phyloP scores from a whole-genome alignment of 2,113 vertebrate genomes.

The Lates calcarifer region DNA sequence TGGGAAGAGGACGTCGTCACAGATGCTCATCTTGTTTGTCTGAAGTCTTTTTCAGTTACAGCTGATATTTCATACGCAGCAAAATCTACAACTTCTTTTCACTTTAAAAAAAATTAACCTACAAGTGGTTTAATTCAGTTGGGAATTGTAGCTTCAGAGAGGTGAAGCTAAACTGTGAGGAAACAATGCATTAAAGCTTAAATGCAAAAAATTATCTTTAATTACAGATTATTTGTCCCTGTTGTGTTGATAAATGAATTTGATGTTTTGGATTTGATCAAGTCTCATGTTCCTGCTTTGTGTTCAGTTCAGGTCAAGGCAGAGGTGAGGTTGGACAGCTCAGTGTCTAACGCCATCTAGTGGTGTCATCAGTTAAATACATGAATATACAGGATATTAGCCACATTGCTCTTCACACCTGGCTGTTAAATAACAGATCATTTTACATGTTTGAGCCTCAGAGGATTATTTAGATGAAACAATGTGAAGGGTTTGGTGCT shows the following conservation, averaged over 20 bases:
- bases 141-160: too few species aligned
- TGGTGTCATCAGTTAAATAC: neutral
- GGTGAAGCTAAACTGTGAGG: too few species aligned
- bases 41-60: neutral
- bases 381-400: neutral
- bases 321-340: neutral
- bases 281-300: neutral
- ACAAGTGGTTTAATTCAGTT: too few species aligned
- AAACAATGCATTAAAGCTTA: too few species aligned
- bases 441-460: neutral
- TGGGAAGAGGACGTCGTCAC: neutral
- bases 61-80: too few species aligned
- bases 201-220: too few species aligned
- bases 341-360: conserved; percentile 24
- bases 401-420: too few species aligned
- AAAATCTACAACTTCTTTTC: too few species aligned
- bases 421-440: neutral
- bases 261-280: too few species aligned
- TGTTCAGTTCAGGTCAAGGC: neutral
- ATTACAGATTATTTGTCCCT: too few species aligned
- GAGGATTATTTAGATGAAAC: neutral
- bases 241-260: too few species aligned
- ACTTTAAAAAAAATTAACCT: too few species aligned
- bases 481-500: neutral
- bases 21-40: neutral